These are phyloP conservation scores for Fringilla coelebs DNA, from an alignment of 2,797 vertebrate genomes.

Conservation along the genomic window DNA sequence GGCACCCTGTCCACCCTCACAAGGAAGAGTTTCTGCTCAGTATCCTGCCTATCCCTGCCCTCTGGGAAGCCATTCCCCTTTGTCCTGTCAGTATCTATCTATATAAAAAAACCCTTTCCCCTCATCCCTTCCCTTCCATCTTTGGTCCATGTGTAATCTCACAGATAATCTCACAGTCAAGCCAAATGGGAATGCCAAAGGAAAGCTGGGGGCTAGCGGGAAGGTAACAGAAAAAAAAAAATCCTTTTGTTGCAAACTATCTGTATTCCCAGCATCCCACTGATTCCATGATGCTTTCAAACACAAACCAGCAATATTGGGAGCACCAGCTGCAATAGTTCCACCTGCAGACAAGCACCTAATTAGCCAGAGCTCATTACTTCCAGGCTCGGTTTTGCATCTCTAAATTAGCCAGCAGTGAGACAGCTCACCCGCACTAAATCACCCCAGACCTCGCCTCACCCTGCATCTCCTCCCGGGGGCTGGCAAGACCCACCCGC, in stretches of 20 bases:
- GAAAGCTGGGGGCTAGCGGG: background rate
- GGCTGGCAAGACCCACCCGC: background rate
- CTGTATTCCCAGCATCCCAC: background rate
- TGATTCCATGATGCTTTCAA: background rate
- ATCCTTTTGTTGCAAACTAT: background rate
- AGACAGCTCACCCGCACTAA: background rate
- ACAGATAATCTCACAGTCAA: background rate
- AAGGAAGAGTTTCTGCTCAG: background rate
- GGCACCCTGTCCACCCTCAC: background rate
- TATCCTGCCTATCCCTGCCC: background rate
- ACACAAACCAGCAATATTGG: background rate
- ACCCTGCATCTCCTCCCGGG: fast-evolving
- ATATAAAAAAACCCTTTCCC: background rate
- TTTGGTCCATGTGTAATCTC: fast-evolving
- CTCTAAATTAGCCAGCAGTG: constrained; percentile 2
- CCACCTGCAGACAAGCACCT: constrained; percentile 53
- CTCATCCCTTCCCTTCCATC: background rate
- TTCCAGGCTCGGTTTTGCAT: constrained; percentile 14
- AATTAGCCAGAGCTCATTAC: constrained; percentile 43
- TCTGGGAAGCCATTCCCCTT: background rate
- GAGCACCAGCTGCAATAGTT: background rate
- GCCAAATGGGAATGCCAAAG: fast-evolving
- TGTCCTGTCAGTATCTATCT: background rate
- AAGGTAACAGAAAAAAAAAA: background rate
- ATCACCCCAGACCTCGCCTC: background rate